These are phyloP conservation scores for Salvelinus namaycush DNA, from an alignment of 2,113 vertebrate genomes.

Conservation along the genomic window DNA sequence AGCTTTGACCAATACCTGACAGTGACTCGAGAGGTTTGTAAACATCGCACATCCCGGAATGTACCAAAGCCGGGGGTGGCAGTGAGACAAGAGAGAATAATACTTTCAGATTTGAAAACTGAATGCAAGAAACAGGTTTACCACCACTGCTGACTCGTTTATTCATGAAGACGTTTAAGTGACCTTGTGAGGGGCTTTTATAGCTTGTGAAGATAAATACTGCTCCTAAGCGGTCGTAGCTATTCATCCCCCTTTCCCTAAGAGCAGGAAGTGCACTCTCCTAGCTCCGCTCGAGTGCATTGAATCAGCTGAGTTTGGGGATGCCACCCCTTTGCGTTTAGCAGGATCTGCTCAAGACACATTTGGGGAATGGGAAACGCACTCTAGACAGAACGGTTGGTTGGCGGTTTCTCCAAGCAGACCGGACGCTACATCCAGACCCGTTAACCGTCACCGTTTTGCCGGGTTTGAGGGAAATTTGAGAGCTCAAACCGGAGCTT, in stretches of 20 bases:
- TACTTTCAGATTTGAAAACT: background rate
- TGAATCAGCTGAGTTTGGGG: constrained; percentile 69
- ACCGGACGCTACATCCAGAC: background rate
- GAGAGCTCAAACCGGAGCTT: background rate
- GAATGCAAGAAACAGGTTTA: background rate
- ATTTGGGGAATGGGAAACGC: background rate
- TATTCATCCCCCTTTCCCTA: constrained; percentile 7
- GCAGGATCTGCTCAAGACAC: background rate
- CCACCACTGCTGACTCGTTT: too few relatives aligned
- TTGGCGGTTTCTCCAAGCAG: background rate
- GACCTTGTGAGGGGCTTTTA: background rate
- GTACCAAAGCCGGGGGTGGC: constrained; percentile 49
- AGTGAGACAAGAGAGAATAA: too few relatives aligned
- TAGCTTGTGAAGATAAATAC: constrained; percentile 16
- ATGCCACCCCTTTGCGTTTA: constrained; percentile 35
- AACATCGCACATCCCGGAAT: constrained; percentile 74
- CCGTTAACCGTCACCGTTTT: background rate
- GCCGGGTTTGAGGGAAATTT: background rate
- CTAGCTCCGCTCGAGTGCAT: constrained; percentile 12
- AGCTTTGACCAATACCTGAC: constrained; percentile 7
- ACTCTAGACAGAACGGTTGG: background rate
- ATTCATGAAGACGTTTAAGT: constrained; percentile 1
- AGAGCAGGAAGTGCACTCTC: constrained; percentile 43
- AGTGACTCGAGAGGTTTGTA: constrained; percentile 63
- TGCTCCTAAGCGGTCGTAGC: background rate